These are phyloP conservation scores for Pyrgus malvae DNA, from an alignment of 2,888 invertebrate species.

Conservation along the genomic window DNA sequence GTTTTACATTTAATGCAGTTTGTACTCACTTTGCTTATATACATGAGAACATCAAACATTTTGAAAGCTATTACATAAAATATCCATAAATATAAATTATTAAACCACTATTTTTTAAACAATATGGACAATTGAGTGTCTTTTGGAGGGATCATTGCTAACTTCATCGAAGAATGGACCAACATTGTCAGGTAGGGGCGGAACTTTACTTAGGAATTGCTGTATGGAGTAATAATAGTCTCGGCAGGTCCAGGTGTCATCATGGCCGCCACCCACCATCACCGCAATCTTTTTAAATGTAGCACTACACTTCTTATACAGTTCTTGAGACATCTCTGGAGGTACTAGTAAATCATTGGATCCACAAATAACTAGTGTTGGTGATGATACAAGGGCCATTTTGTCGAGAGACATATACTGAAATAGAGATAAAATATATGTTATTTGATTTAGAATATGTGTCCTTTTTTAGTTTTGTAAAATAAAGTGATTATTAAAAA, in stretches of 20 bases:
- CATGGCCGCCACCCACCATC: conserved; percentile 93
- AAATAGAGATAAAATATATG: conserved; percentile 42
- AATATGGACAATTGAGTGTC: conserved; percentile 50
- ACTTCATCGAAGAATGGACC: conserved; percentile 54
- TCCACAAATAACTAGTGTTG: conserved; percentile 94
- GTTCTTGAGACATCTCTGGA: conserved; percentile 92
- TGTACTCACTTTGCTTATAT: conserved; percentile 7
- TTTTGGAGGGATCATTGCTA: conserved; percentile 38
- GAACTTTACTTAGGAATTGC: conserved; percentile 71
- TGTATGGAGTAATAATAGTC: conserved; percentile 86
- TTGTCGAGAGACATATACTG: conserved; percentile 89
- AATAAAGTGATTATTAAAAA: not conserved
- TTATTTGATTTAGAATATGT: too few relatives aligned
- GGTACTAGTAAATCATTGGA: conserved; percentile 93
- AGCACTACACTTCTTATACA: conserved; percentile 89
- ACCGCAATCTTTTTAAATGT: conserved; percentile 88
- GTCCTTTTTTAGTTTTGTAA: too few relatives aligned
- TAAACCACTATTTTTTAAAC: conserved; percentile 10
- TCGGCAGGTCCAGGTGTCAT: conserved; percentile 95
- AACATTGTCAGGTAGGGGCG: conserved; percentile 53
- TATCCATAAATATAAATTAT: conserved; percentile 1
- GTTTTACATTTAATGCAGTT: not conserved
- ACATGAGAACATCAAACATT: not conserved
- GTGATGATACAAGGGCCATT: conserved; percentile 87
- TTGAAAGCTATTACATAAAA: conserved; percentile 2